Evolutionary conservation across 2,797 vertebrate genomes (phyloP).

Genomic region (Typhlichthys subterraneus): DNA sequence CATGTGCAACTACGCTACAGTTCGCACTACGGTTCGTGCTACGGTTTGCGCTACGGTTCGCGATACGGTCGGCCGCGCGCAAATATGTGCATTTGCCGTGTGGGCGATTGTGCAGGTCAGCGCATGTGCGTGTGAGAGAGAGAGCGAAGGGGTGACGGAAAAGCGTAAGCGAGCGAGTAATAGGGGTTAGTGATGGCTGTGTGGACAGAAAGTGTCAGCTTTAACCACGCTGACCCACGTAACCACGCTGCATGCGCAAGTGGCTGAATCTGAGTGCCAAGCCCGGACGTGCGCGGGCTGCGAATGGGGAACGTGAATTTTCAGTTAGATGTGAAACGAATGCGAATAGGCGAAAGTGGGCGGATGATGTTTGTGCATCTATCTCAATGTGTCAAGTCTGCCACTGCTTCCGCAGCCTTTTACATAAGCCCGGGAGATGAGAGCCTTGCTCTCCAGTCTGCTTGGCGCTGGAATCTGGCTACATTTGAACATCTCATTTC

Average conservation of each 20-base stretch:
- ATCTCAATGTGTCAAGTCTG: constrained; percentile 57
- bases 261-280: constrained; percentile 70
- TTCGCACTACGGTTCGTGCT: too few species aligned
- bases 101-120: not conserved
- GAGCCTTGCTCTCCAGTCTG: constrained; percentile 32
- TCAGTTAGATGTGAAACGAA: constrained; percentile 66
- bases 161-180: constrained; percentile 76
- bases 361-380: constrained; percentile 58
- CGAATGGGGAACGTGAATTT: constrained; percentile 68
- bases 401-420: constrained; percentile 41
- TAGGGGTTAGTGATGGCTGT: constrained; percentile 79
- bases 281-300: constrained; percentile 69
- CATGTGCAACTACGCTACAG: not conserved
- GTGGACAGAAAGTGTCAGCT: constrained; percentile 80
- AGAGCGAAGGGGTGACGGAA: constrained; percentile 42
- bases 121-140: constrained; percentile 36
- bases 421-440: constrained; percentile 41
- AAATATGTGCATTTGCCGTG: too few species aligned
- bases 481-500: constrained; percentile 47
- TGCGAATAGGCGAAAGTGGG: constrained; percentile 63
- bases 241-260: constrained; percentile 71
- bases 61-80: too few species aligned
- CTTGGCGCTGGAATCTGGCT: constrained; percentile 41
- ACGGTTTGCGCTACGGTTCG: too few species aligned
- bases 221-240: constrained; percentile 76